A percentile compares a stretch with the other conserved stretches of the same genome.
phyloP scores from a whole-genome alignment of 2,888 invertebrate species.

The Acrocera orbiculus region DNA sequence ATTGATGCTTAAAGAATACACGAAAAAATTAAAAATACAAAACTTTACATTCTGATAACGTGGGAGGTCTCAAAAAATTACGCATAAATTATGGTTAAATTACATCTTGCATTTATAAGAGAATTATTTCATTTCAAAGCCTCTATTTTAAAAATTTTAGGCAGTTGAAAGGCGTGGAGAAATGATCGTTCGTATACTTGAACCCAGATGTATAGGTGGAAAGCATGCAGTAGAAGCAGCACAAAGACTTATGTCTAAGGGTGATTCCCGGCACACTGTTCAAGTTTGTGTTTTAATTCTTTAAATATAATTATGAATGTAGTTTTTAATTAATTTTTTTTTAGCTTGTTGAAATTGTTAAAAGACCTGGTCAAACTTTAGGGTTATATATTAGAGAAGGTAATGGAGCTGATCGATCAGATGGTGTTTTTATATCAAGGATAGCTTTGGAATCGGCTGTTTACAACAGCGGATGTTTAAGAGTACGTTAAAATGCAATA shows the following conservation, averaged over 20 bases:
- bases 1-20: too few relatives aligned
- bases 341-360: conserved; percentile 93
- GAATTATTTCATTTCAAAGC: too few relatives aligned
- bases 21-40: too few relatives aligned
- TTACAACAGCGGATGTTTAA: conserved; percentile 90
- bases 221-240: conserved; percentile 73
- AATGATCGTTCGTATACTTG: conserved; percentile 86
- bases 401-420: conserved; percentile 88
- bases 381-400: conserved; percentile 97
- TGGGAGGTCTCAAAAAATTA: too few relatives aligned
- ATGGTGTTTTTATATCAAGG: conserved; percentile 93
- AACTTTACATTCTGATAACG: too few relatives aligned
- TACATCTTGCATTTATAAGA: too few relatives aligned
- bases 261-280: conserved; percentile 52
- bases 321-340: not conserved
- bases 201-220: conserved; percentile 74
- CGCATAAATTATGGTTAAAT: too few relatives aligned
- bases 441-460: conserved; percentile 93
- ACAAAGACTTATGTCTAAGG: conserved; percentile 54
- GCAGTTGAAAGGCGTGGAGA: conserved; percentile 84
- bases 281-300: conserved; percentile 15
- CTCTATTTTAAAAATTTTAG: too few relatives aligned
- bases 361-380: conserved; percentile 93
- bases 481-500: conserved; percentile 33
- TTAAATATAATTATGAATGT: not conserved